Base-by-base conservation (phyloP, 2,797 vertebrate genomes). In the Pseudomugil tenellus region DNA sequence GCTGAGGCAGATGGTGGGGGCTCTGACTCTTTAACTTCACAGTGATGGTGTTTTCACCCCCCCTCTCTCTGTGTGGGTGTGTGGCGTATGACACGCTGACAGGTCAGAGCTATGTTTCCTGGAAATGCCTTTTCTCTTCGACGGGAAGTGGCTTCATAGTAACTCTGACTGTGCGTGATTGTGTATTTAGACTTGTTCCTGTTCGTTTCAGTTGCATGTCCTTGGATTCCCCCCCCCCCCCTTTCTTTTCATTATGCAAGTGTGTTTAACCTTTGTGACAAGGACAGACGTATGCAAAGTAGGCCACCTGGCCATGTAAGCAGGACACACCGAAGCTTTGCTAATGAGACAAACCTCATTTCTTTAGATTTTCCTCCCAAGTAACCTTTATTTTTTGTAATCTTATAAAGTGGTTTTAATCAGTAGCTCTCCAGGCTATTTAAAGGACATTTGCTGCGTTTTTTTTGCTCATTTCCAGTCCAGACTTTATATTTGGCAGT, bases 281-380 rank as follows among this genome's bases (percentile, higher is more conserved):
- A 83, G 79, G 89, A 71, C 78, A 4, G 51, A 17, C 39, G 60
- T 74, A 81, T 88, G 85, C 80, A 83, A 81, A 87, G 72, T 62
- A 63, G 81, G 66, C 87, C 92, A 91, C 87, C 86, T 91, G 91
- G 84, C 35, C 70, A 2, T n/a, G 70, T 21, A 71, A 77, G 72
- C 75, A 81, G 68, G 64, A 58, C 16, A 0, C 54, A 28, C 11
- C 23, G 48, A 46, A 58, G 31, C 55, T 43, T 19, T 4, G 39
- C 39, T 19, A 1, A 19, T 19, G 17, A 41, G 6, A 16, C 16
- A 19, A 8, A 16, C 17, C 16, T 41, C 16, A 7, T 19, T 41
- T 41, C 37, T 19, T 19, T 19, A 41, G 6, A 39, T 39, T 39
- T 39, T 17, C 4, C 17, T 41, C 7, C 39, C 39, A 41, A 3